Base-by-base conservation (phyloP, 2,113 vertebrate genomes). In the Ctenomys sociabilis region DNA sequence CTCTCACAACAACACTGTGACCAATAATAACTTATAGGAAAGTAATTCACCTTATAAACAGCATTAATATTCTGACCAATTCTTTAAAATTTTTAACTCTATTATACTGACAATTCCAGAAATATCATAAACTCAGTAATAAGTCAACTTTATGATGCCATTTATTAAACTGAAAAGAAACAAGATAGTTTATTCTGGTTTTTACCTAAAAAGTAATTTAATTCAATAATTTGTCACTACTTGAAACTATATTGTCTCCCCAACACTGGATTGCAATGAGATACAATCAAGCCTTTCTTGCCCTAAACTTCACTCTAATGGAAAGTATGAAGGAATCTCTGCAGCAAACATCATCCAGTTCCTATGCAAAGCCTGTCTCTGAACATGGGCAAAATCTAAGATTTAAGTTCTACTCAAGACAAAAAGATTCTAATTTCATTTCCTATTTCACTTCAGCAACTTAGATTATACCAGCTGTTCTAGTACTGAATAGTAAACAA, bases 81-180 rank as follows among this genome's bases (percentile, higher is more conserved):
- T 90, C 89, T 94, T 64, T 82, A 96, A 92, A 24, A 14, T 13
- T 54, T 93, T 61, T 52, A 95, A 94, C 49, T 93, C 77, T 59
- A 95, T 91, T 92, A 85, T 93, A 78, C 68, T 80, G 70, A 86
- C 64, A 94, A 88, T 93, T 85, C 54, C 37, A 93, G 35, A 96
- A 85, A 37, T 96, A 78, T 28, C 80, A 78, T 40, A 81, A 90
- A 96, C 84, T 97, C 85, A 87, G 88, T 43, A 95, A 75, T 6
- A 90, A 85, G 64, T 93, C 63, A 24, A 85, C 78, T 89, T 93
- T 88, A 75, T 70, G 73, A 96, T 78, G 89, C 54, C 57, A 96
- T 83, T 96, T 94, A 93, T 89, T 89, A 95, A 97, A 85, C 16
- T 78, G 73, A 87, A 85, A 90, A 91, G 30, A 96, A 91, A 75